A percentile compares a stretch with the other conserved stretches of the same genome.
phyloP scores from a whole-genome alignment of 2,888 invertebrate species.

The Atethmia centrago region DNA sequence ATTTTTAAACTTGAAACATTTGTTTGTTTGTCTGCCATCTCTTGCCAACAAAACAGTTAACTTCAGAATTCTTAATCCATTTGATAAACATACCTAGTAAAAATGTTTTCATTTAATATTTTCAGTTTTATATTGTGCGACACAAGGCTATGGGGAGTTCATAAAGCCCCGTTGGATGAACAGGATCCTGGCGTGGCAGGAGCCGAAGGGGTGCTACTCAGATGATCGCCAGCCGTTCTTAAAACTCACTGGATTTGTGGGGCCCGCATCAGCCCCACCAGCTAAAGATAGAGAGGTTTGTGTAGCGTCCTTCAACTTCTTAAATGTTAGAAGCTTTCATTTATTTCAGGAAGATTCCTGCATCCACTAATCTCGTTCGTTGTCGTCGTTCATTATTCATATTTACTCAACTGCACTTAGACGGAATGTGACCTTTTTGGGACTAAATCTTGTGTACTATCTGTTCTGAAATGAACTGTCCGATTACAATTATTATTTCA shows the following conservation, averaged over 20 bases:
- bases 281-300: slow-evolving; percentile 82
- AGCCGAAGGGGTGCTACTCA: slow-evolving; percentile 85
- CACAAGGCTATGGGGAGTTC: slow-evolving; percentile 88
- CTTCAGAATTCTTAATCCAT: neutral
- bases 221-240: slow-evolving; percentile 85
- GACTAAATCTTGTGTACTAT: neutral
- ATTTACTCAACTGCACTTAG: neutral
- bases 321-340: neutral
- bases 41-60: neutral
- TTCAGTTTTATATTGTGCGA: slow-evolving; percentile 83
- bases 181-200: slow-evolving; percentile 86
- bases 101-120: slow-evolving; percentile 35
- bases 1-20: neutral
- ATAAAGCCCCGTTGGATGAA: slow-evolving; percentile 89
- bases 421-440: neutral
- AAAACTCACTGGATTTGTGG: slow-evolving; percentile 83
- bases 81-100: neutral
- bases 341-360: neutral
- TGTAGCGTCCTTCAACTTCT: neutral
- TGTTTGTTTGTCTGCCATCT: neutral
- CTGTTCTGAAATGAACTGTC: neutral
- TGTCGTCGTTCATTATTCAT: neutral
- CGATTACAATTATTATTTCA: slow-evolving; percentile 21
- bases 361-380: neutral
- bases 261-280: slow-evolving; percentile 71